phyloP scores from a whole-genome alignment of 2,888 invertebrate genomes.

The Scaptomyza reducta region DNA sequence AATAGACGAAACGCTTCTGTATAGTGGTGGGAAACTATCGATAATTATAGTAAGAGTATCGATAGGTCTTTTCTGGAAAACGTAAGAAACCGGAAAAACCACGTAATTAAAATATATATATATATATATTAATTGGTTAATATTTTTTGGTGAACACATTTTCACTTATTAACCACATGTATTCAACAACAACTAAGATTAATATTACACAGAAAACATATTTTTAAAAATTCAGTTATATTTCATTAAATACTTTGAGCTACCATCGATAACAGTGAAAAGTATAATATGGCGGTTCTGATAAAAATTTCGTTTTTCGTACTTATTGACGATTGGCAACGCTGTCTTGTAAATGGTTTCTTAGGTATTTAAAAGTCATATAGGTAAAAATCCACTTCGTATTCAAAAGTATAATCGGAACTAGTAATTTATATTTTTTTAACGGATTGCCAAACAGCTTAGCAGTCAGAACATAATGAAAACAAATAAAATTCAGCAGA shows the following conservation, averaged over 20 bases:
- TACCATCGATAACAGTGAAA: not conserved
- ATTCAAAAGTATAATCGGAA: not conserved
- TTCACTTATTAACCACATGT: not conserved
- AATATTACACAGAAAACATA: not conserved
- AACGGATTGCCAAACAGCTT: not conserved
- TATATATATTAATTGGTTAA: not conserved
- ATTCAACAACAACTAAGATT: not conserved
- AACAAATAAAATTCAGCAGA: not conserved
- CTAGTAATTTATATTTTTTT: not conserved
- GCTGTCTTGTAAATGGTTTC: not conserved
- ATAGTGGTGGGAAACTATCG: conserved; percentile 40
- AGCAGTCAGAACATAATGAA: no score
- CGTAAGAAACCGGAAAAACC: not conserved
- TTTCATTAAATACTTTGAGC: not conserved
- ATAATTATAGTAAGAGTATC: conserved; percentile 6
- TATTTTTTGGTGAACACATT: not conserved
- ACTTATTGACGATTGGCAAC: not conserved
- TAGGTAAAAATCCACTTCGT: not conserved
- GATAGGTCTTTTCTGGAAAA: conserved; percentile 11
- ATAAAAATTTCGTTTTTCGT: not conserved
- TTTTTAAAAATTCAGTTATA: not conserved
- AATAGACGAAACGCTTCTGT: conserved; percentile 56
- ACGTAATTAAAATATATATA: not conserved
- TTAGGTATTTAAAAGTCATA: not conserved
- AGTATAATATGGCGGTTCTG: conserved; percentile 63